Evolutionary conservation across 2,797 vertebrate genomes (phyloP), one percentile per base, ranked within the genome.

Genomic region (Hemitrygon akajei): DNA sequence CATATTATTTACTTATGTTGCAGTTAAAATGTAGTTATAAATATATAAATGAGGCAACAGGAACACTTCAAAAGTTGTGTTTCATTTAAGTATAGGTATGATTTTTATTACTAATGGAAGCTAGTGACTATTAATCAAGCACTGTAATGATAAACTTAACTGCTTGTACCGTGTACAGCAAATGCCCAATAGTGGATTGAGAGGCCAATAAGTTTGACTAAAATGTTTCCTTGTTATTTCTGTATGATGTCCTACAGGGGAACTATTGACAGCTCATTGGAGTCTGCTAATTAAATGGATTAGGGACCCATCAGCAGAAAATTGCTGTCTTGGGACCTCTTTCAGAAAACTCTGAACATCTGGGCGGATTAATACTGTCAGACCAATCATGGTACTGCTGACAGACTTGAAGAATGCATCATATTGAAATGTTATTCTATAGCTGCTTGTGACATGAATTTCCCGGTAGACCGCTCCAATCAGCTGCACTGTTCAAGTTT

Each of bases 311-410:
- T 94, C 94, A 95, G 94, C 63, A 95, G 94, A 93, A 92, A 77
- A 94, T 95, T 95, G 96, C 95, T 95, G 96, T 95, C 96, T 95
- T 94, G 95, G 96, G 97, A 18, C 91, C 71, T 96, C 97, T 96
- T 97, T 97, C 96, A 95, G 95, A 97, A 97, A 97, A 96, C 95
- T 95, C 95, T 94, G 95, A 97, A 97, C 97, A 97, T 98, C 97
- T 98, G 97, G 97, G 96, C 96, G 96, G 96, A 95, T 96, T 95
- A 96, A 95, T 96, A 89, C 96, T 94, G 95, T 96, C 96, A 96
- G 96, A 95, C 95, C 96, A 97, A 95, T 95, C 96, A 95, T 96
- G 66, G 94, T 86, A 93, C 95, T 95, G 95, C 97, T 97, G 97
- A 97, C 96, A 96, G 96, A 97, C 94, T 95, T 81, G 94, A 95